Evolutionary conservation across 2,113 vertebrate species (phyloP), one percentile per base, ranked within the genome.

Genomic region (Chaenogobius annularis): DNA sequence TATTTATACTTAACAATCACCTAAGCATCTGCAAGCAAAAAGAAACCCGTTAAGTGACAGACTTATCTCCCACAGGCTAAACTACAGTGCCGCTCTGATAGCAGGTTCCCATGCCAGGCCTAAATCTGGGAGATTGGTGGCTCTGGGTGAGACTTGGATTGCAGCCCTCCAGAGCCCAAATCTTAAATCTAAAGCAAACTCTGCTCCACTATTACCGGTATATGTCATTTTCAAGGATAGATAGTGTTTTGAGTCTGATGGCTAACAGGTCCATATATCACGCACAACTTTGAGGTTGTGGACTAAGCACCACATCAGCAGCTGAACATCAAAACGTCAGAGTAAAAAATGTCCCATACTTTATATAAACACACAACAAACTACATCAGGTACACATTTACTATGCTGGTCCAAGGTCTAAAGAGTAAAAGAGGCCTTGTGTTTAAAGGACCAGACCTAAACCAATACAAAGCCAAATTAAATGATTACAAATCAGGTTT

Each of bases 211-310:
- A 73, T 79, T 79, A n/a, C n/a, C n/a, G n/a, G n/a, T n/a, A 68
- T 80, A 85, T 68, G 83, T 90, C 77, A 89, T 80, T 75, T 81
- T 86, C 68, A 84, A 83, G 79, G 56, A 66, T 56, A 79, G 74
- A 67, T 72, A 64, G 44, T 55, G 66, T 74, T 64, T 37, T 59
- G 40, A 83, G 65, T 56, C 80, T 63, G 69, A 52, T 68, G 61
- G 50, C 68, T 65, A 47, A 47, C 62, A 37, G 78, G 67, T 72
- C 69, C 73, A 74, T 73, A 72, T 80, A 79, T 83, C 63, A 70
- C 66, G 78, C 82, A 74, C n/a, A 86, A 78, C 70, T 82, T 72
- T 77, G 61, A 68, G 47, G 70, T 37, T 80, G 63, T 20, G 75
- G 78, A 67, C 37, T 48, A 52, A 69, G 40, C 17, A n/a, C 14